Conservation (phyloP, 2,797 vertebrate species). For the Acipenser oxyrinchus region DNA sequence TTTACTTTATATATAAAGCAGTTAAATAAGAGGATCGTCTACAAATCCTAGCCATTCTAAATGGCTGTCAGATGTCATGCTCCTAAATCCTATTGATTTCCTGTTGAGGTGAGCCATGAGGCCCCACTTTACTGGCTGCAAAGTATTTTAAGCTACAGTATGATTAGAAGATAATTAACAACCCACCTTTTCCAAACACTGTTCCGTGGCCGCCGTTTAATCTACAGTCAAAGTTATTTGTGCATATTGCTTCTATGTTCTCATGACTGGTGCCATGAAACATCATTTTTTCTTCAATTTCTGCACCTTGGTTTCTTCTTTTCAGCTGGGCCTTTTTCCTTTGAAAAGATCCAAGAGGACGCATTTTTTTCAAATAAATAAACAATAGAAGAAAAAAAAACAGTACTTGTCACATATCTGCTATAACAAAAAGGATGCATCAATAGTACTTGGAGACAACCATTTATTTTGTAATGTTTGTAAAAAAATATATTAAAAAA, state of each 20-base stretch:
- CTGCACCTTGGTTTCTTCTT: conserved; percentile 75
- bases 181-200: conserved; percentile 88
- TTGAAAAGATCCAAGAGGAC: conserved; percentile 26
- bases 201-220: conserved; percentile 88
- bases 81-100: not conserved
- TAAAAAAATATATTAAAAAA: no score
- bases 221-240: conserved; percentile 95
- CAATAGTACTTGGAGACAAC: no score
- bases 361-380: no score
- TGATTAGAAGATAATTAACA: conserved; percentile 18
- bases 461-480: no score
- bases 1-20: no score
- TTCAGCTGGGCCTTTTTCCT: conserved; percentile 92
- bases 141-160: conserved; percentile 24
- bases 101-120: not conserved
- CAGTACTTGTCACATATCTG: no score
- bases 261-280: conserved; percentile 92
- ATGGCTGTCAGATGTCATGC: no score
- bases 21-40: no score
- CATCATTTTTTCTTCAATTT: conserved; percentile 88
- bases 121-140: conserved; percentile 21
- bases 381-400: no score
- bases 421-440: no score
- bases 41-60: no score
- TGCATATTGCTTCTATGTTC: conserved; percentile 92